Evolutionary conservation across 2,797 vertebrate species (phyloP), one percentile per base, ranked within the genome.

Genomic region (Australoheros facetus): DNA sequence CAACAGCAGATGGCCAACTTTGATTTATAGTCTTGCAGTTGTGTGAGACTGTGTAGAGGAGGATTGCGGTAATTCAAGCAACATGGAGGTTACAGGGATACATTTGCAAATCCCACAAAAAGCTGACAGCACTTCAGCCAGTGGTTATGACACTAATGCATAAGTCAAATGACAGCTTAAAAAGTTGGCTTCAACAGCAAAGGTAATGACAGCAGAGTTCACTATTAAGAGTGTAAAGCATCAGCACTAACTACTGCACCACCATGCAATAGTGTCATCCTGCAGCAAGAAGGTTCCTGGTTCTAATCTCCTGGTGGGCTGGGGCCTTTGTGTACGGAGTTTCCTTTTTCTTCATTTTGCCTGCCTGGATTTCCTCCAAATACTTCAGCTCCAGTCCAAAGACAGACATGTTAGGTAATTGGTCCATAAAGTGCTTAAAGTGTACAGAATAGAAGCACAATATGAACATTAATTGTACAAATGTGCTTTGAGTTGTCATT

Each of bases 1-100:
- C 42, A 69, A 30, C 62, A 66, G 5, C 64, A 69, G 42, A 69
- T 45, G 39, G 42, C 17, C 48, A 69, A 69, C 39, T 66, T 66
- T 66, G 62, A 69, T 51, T 51, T 48, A 69, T n/a, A 69, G 42
- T 30, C 64, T 51, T 26, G 13, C 14, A 56, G 54, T 28, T 66
- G 16, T 66, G 42, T 8, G 23, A 0, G 23, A 26, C 39, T 66
- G 42, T 48, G 39, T 66, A 66, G 23, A 28, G 23, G 28, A 48
- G 9, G 23, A 66, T 48, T 19, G 16, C 19, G 42, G 42, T 19
- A 66, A 66, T 30, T 51, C 17, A 51, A 69, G 10, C 26, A 69
- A 51, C 6, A 51, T 2, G 42, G 42, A 48, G 1, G 39, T 28
- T 48, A 66, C 0, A 66, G 23, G 16, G 16, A 66, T 48, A 28